Base-by-base conservation (phyloP, 1,140 invertebrate genomes). In the Heliothis subflexa region DNA sequence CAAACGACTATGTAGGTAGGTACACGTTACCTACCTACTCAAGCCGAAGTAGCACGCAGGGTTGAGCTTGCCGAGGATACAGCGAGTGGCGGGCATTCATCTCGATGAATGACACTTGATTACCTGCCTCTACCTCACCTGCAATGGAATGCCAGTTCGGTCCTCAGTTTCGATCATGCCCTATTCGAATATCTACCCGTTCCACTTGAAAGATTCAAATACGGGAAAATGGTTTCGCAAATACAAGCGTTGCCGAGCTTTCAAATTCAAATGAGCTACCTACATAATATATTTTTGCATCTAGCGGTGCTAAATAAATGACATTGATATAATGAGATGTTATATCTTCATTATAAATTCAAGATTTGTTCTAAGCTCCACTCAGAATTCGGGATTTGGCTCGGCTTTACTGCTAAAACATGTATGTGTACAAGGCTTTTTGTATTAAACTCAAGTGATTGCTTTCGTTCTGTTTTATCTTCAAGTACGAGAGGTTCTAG, bases 91-190 rank as follows among this genome's bases (percentile, higher is more conserved):
- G 28, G 33, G 71, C 71, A 59, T 74, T 74, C 55, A 57, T 70
- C 40, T 47, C 71, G 71, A 59, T 74, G 55, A 74, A 74, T 74
- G 71, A 74, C 71, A 74, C 71, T 74, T 57, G 54, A 74, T 74
- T 74, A 59, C 54, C 54, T 59, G 55, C 52, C 54, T 57, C 71
- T 12, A 49, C 55, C 18, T 45, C 9, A 49, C 40, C 54, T 59
- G 71, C 40, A 16, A 40, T 33, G 54, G 71, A 74, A 59, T 74
- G 71, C 55, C 18, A 70, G 55, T 74, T 74, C 55, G 16, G 10
- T 59, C 45, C 16, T 55, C 45, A 18, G 47, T 28, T 50, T 50
- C 45, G 33, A 70, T 50, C 45, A 28, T n/a, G 12, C 66, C 66
- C 21, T 40, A 25, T 28, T 50, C 47, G 45, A 28, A 52, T 70